phyloP scores from a whole-genome alignment of 2,113 vertebrate genomes.

The Podocnemis expansa region DNA sequence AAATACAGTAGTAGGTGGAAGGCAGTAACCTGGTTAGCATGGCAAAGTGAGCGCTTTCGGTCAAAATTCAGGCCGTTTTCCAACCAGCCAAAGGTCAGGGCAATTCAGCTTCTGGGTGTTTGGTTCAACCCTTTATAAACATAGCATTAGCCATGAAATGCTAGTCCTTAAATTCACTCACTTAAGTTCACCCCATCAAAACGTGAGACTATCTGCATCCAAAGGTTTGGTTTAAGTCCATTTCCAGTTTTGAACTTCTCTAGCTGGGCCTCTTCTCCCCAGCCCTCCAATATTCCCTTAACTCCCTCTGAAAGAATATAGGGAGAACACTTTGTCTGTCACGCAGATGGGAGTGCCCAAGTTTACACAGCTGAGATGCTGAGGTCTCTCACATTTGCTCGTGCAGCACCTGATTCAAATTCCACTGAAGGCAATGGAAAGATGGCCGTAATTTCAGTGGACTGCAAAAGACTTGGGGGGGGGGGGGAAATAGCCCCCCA shows the following conservation, averaged over 20 bases:
- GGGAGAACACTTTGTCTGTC: neutral
- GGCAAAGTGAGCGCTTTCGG: neutral
- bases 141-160: too few species aligned
- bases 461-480: neutral
- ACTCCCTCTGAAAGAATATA: neutral
- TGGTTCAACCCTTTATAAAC: too few species aligned
- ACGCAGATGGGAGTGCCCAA: neutral
- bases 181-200: neutral
- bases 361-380: neutral
- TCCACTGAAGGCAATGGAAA: neutral
- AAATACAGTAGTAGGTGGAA: fast-evolving
- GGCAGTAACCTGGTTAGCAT: neutral
- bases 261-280: too few species aligned
- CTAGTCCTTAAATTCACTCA: neutral
- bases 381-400: neutral
- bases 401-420: neutral
- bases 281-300: neutral
- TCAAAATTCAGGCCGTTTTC: neutral
- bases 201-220: too few species aligned
- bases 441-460: neutral
- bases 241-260: too few species aligned
- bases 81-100: neutral
- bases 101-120: neutral
- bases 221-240: too few species aligned
- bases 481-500: neutral